phyloP scores from a whole-genome alignment of 2,113 vertebrate species.

The Chaetops frenatus region DNA sequence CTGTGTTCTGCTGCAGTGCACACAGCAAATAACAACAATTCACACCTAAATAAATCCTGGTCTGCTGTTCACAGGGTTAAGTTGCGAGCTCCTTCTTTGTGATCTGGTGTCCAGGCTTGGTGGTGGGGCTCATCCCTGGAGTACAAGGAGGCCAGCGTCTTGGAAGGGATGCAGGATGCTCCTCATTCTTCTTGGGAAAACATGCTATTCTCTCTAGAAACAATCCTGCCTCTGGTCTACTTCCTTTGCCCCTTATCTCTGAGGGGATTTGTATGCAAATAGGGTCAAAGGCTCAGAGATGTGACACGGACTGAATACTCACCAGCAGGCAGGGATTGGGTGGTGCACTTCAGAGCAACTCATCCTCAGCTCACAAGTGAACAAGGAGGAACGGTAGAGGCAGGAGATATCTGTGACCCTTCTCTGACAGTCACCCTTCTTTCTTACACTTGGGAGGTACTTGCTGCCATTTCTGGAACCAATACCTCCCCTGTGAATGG shows the following conservation, averaged over 20 bases:
- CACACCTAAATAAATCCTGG: neutral
- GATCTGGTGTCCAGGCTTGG: neutral
- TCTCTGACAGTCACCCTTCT: neutral
- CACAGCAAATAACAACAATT: neutral
- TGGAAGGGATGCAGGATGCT: neutral
- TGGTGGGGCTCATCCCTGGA: neutral
- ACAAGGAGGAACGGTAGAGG: neutral
- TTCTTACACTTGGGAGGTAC: neutral
- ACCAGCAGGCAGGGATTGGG: neutral
- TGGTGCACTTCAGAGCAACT: neutral
- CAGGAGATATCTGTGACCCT: neutral
- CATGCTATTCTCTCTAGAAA: neutral
- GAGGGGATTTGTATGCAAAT: neutral
- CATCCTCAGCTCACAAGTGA: neutral
- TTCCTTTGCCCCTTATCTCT: neutral
- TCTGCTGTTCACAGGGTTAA: neutral
- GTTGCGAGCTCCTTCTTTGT: neutral
- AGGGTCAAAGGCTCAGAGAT: conserved; percentile 12
- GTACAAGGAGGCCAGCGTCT: neutral
- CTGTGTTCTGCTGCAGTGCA: neutral
- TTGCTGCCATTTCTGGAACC: neutral
- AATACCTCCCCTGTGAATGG: conserved; percentile 1
- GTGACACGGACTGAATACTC: neutral
- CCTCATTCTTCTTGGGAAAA: neutral
- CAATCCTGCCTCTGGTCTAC: neutral